These are phyloP conservation scores for Rousettus madagascariensis DNA, from an alignment of 2,797 vertebrate genomes.

Conservation along the genomic window DNA sequence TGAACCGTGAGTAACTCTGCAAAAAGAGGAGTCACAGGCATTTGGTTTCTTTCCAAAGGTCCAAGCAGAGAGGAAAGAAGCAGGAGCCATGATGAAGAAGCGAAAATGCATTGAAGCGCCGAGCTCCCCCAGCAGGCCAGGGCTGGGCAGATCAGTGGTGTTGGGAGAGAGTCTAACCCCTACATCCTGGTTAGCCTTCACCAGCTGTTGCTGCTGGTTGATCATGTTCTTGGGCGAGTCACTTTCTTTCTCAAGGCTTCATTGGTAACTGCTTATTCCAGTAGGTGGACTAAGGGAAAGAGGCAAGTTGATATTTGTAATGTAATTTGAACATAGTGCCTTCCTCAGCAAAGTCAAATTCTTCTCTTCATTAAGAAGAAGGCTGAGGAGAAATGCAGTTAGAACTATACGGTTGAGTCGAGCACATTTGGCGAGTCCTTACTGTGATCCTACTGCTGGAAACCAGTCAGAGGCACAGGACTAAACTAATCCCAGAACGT, in stretches of 20 bases:
- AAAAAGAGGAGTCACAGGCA: neutral
- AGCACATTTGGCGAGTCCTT: neutral
- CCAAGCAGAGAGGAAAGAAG: neutral
- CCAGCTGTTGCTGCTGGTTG: neutral
- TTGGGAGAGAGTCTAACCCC: neutral
- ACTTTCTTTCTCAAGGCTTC: neutral
- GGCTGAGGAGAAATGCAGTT: neutral
- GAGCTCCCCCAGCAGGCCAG: neutral
- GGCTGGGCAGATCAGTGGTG: constrained; percentile 42
- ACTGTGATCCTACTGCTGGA: neutral
- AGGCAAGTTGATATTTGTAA: neutral
- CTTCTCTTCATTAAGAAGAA: constrained; percentile 1
- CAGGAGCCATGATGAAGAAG: constrained; percentile 23
- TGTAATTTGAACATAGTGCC: neutral
- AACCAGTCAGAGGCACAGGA: neutral
- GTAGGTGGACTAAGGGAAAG: neutral
- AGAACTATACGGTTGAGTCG: neutral
- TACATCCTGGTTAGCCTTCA: neutral
- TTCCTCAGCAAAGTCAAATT: constrained; percentile 17
- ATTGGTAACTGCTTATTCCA: neutral
- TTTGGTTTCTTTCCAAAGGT: constrained; percentile 54
- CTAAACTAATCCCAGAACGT: neutral
- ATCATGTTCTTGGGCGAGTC: neutral
- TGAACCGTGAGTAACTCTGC: neutral
- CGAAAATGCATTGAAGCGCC: neutral